Conservation (phyloP, 2,888 invertebrate species). For the Calameuta pallipes region DNA sequence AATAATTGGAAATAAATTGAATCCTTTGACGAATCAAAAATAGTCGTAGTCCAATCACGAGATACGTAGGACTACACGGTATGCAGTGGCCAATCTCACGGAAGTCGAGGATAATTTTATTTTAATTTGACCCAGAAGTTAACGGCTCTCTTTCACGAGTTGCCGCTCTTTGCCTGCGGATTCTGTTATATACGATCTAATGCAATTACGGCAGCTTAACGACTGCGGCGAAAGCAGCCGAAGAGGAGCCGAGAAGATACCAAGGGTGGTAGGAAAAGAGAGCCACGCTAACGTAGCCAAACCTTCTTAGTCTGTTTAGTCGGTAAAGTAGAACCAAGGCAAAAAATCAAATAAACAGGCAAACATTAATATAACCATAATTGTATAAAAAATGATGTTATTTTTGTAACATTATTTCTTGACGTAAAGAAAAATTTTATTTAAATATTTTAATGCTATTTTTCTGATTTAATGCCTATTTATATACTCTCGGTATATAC, state of each 20-base stretch:
- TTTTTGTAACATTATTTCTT: no score
- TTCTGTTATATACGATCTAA: constrained; percentile 1
- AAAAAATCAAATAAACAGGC: no score
- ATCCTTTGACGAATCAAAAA: background rate
- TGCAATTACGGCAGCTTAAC: constrained; percentile 7
- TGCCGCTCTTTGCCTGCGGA: background rate
- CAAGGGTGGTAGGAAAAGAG: background rate
- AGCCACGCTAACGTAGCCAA: background rate
- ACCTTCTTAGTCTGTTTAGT: no score
- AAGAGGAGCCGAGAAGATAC: background rate
- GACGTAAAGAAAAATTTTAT: no score
- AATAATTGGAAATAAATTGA: background rate
- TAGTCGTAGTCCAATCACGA: background rate
- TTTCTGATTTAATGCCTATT: no score
- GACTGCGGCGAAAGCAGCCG: background rate
- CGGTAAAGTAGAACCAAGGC: no score
- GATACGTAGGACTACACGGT: no score
- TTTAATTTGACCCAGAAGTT: background rate
- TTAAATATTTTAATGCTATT: no score
- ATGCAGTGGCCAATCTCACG: no score
- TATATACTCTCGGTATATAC: no score
- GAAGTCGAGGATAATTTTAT: constrained; percentile 4
- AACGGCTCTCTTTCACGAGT: constrained; percentile 4
- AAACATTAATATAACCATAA: no score
- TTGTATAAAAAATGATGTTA: no score